Conservation (phyloP, 2,797 vertebrate genomes). For the Moxostoma hubbsi region DNA sequence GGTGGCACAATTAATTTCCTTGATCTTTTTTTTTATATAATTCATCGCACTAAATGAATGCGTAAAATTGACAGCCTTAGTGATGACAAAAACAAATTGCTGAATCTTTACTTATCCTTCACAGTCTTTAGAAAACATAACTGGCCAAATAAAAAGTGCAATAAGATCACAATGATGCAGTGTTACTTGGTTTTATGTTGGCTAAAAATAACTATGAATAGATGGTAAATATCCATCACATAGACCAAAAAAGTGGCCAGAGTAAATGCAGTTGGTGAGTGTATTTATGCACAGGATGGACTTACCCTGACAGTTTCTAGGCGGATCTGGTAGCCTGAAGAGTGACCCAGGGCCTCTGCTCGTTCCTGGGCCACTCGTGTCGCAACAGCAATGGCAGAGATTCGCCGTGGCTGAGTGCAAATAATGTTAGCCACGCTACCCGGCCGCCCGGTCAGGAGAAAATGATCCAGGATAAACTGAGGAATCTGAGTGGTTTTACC, state of each 20-base stretch:
- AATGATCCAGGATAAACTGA: conserved; percentile 93
- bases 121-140: too few species aligned
- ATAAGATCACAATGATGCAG: too few species aligned
- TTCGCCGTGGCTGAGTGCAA: conserved; percentile 96
- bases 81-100: too few species aligned
- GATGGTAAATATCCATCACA: neutral
- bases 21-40: too few species aligned
- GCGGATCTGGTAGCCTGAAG: conserved; percentile 98
- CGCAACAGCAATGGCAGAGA: conserved; percentile 95
- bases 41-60: too few species aligned
- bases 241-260: neutral
- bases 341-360: conserved; percentile 87
- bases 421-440: conserved; percentile 89
- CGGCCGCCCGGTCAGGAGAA: conserved; percentile 76
- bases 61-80: too few species aligned
- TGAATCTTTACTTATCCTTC: too few species aligned
- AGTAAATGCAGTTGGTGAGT: too few species aligned
- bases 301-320: conserved; percentile 91
- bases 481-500: conserved; percentile 98
- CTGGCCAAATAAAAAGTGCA: too few species aligned
- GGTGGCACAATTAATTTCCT: too few species aligned
- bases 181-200: too few species aligned
- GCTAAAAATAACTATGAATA: neutral
- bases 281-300: neutral
- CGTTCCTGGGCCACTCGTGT: conserved; percentile 93